Percentiles rank a stretch among this genome's conserved stretches.
Evolutionary conservation across 1,140 invertebrate genomes (phyloP).

Genomic region (Dreissena polymorpha): DNA sequence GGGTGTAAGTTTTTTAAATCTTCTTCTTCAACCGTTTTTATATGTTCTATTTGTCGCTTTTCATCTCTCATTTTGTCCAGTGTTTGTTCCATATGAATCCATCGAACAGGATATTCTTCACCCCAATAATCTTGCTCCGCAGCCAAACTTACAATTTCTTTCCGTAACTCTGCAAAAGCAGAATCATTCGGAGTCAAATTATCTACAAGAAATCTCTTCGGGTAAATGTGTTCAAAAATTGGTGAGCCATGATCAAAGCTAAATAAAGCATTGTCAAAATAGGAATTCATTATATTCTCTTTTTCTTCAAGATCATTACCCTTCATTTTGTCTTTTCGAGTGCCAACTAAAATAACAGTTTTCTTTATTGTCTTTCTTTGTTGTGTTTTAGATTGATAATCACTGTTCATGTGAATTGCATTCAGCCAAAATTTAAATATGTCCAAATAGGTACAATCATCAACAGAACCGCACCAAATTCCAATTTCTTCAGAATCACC

Average conservation of each 20-base stretch:
- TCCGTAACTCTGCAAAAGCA: no score
- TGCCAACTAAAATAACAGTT: conserved; percentile 28
- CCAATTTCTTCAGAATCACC: conserved; percentile 1
- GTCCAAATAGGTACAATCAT: no score
- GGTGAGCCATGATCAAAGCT: background rate
- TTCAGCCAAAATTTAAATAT: no score
- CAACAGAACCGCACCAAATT: background rate
- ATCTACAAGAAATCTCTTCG: conserved; percentile 27
- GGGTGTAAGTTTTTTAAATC: conserved; percentile 1
- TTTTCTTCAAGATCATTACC: conserved; percentile 31
- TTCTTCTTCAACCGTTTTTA: background rate
- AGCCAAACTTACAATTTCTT: conserved; percentile 7
- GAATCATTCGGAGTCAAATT: conserved; percentile 5
- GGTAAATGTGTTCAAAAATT: conserved; percentile 2
- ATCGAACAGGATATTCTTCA: conserved; percentile 10
- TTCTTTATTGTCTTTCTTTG: background rate
- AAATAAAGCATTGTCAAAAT: conserved; percentile 32
- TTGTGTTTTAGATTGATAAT: background rate
- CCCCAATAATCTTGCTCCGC: conserved; percentile 23
- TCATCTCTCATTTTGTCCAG: conserved; percentile 8
- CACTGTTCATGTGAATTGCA: no score
- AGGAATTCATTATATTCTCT: conserved; percentile 26
- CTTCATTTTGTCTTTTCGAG: conserved; percentile 26
- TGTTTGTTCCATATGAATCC: conserved; percentile 18
- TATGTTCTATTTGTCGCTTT: conserved; percentile 10